These are phyloP conservation scores for Onychostoma macrolepis DNA, from an alignment of 2,113 vertebrate species.

Conservation along the genomic window DNA sequence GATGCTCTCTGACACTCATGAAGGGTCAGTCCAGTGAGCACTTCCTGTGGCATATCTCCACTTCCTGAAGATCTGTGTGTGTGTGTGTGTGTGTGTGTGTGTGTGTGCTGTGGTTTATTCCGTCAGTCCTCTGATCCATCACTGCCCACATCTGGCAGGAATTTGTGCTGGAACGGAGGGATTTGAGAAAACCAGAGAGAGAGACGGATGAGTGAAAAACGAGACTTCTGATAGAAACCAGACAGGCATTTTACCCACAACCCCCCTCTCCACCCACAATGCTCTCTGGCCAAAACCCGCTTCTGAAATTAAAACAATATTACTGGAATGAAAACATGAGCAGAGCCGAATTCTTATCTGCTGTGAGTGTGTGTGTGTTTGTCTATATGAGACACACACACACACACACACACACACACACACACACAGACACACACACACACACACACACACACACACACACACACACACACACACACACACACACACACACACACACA, in stretches of 20 bases:
- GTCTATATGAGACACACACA: no score
- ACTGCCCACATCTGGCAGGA: slow-evolving; percentile 41
- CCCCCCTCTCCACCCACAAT: slow-evolving; percentile 38
- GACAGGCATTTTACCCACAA: slow-evolving; percentile 40
- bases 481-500: no score
- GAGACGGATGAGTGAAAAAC: slow-evolving; percentile 5
- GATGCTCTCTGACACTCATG: slow-evolving; percentile 10
- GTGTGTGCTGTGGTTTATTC: neutral
- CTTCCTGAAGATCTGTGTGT: neutral
- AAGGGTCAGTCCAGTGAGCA: slow-evolving; percentile 5
- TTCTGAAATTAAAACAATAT: slow-evolving; percentile 50
- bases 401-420: no score
- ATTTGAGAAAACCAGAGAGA: neutral
- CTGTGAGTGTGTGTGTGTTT: neutral
- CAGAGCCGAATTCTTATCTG: slow-evolving; percentile 6
- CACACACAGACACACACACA: no score
- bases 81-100: slow-evolving; percentile 16
- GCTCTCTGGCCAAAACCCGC: slow-evolving; percentile 30
- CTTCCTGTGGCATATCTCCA: neutral
- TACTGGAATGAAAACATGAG: slow-evolving; percentile 41
- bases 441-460: no score
- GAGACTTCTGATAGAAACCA: slow-evolving; percentile 41
- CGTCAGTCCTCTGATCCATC: slow-evolving; percentile 11
- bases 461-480: no score
- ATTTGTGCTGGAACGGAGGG: slow-evolving; percentile 28